phyloP scores from a whole-genome alignment of 2,888 invertebrate species.

The Perizoma affinitatum region DNA sequence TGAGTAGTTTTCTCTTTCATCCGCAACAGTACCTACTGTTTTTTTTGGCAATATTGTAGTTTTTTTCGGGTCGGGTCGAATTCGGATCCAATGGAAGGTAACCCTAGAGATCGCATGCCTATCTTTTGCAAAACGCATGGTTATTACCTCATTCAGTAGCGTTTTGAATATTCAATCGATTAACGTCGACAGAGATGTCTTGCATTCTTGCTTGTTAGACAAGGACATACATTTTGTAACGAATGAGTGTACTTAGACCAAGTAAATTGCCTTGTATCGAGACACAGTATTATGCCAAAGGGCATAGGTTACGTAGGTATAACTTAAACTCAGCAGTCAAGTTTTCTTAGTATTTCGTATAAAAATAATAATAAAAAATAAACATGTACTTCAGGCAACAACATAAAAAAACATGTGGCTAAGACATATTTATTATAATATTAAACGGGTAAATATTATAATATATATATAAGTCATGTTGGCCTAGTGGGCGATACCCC shows the following conservation, averaged over 20 bases:
- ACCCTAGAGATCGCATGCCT: neutral
- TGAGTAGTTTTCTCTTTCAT: no score
- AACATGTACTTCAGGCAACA: no score
- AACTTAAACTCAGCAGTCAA: no score
- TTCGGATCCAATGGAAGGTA: no score
- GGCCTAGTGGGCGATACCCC: no score
- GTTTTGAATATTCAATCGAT: slow-evolving; percentile 12
- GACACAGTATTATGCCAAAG: neutral
- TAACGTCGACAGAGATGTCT: slow-evolving; percentile 14
- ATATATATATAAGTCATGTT: no score
- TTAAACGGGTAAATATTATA: no score
- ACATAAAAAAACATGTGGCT: no score
- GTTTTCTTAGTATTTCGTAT: no score
- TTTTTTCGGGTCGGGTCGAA: no score
- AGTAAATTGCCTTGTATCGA: neutral
- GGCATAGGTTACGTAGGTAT: neutral
- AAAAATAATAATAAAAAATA: no score
- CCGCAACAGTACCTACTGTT: neutral
- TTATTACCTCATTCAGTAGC: slow-evolving; percentile 13
- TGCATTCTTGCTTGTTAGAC: neutral
- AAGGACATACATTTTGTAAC: neutral
- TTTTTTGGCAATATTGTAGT: neutral
- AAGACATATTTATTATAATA: no score
- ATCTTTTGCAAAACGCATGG: slow-evolving; percentile 8
- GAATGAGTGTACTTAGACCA: neutral